A percentile compares a stretch with the other conserved stretches of the same genome.
These are phyloP conservation scores for Spilosoma lubricipeda DNA, from an alignment of 2,888 invertebrate species.

Conservation along the genomic window DNA sequence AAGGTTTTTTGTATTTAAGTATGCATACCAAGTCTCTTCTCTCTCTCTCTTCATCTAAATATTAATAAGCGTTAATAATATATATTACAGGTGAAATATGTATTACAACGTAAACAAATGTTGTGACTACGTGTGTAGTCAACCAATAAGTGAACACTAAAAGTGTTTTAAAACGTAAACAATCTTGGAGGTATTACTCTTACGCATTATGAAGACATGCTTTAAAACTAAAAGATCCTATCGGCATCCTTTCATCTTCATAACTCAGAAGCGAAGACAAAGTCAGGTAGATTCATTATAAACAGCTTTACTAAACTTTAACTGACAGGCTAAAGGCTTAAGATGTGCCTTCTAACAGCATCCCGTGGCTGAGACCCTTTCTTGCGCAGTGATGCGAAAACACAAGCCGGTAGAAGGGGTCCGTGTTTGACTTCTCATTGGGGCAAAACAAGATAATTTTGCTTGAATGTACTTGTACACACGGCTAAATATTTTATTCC, in stretches of 20 bases:
- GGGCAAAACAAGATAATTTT: slow-evolving; percentile 65
- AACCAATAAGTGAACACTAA: background rate
- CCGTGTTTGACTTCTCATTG: slow-evolving; percentile 71
- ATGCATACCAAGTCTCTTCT: too few relatives aligned
- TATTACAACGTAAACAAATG: too few relatives aligned
- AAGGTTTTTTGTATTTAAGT: too few relatives aligned
- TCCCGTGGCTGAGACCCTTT: slow-evolving; percentile 55
- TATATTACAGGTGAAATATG: too few relatives aligned
- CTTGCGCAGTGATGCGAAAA: slow-evolving; percentile 61
- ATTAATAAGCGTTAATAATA: too few relatives aligned
- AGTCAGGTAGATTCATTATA: slow-evolving; percentile 20
- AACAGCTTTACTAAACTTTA: slow-evolving; percentile 25
- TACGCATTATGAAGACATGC: background rate
- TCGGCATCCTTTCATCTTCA: background rate
- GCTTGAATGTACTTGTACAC: slow-evolving; percentile 35
- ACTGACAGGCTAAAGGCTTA: slow-evolving; percentile 49
- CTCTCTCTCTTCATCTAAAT: too few relatives aligned
- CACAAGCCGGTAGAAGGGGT: slow-evolving; percentile 60
- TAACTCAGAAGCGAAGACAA: background rate
- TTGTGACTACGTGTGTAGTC: background rate
- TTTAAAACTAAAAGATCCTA: background rate
- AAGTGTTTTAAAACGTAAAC: background rate
- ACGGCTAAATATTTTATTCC: slow-evolving; percentile 23
- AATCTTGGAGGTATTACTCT: background rate
- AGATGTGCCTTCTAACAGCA: slow-evolving; percentile 41